Evolutionary conservation across 1,140 invertebrate genomes (phyloP), one percentile per base, ranked within the genome.

Genomic region (Hestina assimilis): DNA sequence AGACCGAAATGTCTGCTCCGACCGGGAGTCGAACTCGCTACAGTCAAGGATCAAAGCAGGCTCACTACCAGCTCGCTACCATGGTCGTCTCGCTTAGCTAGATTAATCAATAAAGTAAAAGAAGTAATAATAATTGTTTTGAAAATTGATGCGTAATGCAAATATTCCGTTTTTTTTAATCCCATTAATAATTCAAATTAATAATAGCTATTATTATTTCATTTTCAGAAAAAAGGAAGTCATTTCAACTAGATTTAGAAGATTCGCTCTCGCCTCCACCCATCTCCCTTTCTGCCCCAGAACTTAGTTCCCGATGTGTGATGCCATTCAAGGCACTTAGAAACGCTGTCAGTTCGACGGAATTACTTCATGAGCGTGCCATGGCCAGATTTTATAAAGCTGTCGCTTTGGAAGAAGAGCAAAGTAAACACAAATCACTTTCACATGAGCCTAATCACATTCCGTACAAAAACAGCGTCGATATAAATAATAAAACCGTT

Each of bases 321-420:
- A 59, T 81, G 59, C 82, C 84, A 1, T 91, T 93, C 63, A 91
- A 89, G 47, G 63, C 75, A 0, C 71, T 94, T 7, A 91, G 94
- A 5, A 91, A 93, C 58, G 94, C 94, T 0, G 93, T 95, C 4
- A 96, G 95, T 70, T 96, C 95, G 0, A 94, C 94, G 0, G 95
- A 96, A 72, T 83, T 96, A 4, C 85, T 96, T 1, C 94, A 95
- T 66, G 94, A 95, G 71, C 90, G 91, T 14, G 93, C 94, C 1
- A 95, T 96, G 93, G 93, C 93, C 7, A 87, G 94, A 15, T 94
- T 96, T 63, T 94, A 94, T 66, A 91, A 93, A 75, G 94, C 93
- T 1, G 91, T 94, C 0, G 92, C 92, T 20, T 89, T 92, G 45
- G 93, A 95, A 77, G 92, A 95, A 83, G 90, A 91, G 12, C 90